Evolutionary conservation across 2,113 vertebrate genomes (phyloP).

Genomic region (Zosterops borbonicus): DNA sequence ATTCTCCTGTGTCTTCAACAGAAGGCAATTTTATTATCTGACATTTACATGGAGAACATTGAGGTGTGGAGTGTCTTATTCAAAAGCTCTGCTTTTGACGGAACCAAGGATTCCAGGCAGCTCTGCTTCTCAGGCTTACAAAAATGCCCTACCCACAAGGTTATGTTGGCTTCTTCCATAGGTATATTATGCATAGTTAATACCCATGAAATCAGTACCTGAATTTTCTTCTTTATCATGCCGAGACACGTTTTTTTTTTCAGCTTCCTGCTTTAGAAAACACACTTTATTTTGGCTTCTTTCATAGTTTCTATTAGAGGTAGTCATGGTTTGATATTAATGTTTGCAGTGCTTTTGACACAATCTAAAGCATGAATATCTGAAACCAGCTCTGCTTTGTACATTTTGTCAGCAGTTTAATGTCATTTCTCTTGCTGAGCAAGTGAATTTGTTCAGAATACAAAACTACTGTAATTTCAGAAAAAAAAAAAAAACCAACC

Average conservation of each 20-base stretch:
- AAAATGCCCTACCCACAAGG: not conserved
- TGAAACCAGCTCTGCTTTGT: slow-evolving; percentile 33
- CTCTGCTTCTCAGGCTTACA: not conserved
- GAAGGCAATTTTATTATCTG: not conserved
- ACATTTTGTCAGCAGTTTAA: slow-evolving; percentile 32
- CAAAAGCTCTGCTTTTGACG: no score
- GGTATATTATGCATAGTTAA: slow-evolving; percentile 1
- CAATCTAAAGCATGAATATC: slow-evolving; percentile 34
- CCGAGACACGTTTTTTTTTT: not conserved
- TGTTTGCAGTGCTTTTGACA: slow-evolving; percentile 44
- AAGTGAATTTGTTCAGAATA: slow-evolving; percentile 57
- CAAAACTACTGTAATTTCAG: not conserved
- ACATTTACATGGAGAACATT: not conserved
- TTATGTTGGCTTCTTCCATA: not conserved
- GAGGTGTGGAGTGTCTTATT: not conserved
- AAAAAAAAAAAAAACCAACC: not conserved
- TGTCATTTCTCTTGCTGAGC: slow-evolving; percentile 49
- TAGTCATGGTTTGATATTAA: slow-evolving; percentile 61
- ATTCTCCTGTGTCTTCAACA: not conserved
- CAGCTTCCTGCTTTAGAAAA: slow-evolving; percentile 32
- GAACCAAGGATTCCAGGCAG: not conserved
- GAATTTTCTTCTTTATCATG: slow-evolving; percentile 39
- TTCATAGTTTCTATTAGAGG: slow-evolving; percentile 25
- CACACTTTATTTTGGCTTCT: slow-evolving; percentile 27
- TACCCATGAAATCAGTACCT: slow-evolving; percentile 44